Conservation (phyloP, 2,888 invertebrate species). For the Macrosoma leucophasiata region DNA sequence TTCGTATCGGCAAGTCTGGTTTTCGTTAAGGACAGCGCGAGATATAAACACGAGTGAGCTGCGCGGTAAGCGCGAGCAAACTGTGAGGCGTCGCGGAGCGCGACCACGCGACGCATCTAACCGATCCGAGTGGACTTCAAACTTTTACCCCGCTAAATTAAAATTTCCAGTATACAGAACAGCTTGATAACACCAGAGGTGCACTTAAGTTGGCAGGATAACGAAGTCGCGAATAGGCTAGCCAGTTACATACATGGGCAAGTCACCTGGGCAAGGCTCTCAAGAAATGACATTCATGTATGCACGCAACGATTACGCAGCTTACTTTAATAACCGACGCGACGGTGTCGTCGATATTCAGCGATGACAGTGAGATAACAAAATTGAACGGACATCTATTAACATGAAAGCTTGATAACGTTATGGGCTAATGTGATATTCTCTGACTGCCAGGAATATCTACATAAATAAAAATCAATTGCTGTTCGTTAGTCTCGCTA, state of each 20-base stretch:
- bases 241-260: conserved; percentile 59
- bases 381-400: conserved; percentile 26
- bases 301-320: conserved; percentile 49
- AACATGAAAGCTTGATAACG: conserved; percentile 3
- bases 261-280: conserved; percentile 59
- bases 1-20: conserved; percentile 50
- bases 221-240: conserved; percentile 60
- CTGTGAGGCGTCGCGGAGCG: conserved; percentile 54
- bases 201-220: conserved; percentile 49
- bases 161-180: conserved; percentile 35
- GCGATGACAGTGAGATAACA: conserved; percentile 31
- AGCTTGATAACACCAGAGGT: conserved; percentile 24
- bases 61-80: conserved; percentile 70
- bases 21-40: conserved; percentile 31
- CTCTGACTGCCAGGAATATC: no score
- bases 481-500: no score
- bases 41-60: conserved; percentile 55
- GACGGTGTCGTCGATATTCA: conserved; percentile 35
- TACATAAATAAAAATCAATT: no score
- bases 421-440: no score
- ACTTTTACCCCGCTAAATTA: conserved; percentile 63
- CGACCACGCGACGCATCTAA: conserved; percentile 56
- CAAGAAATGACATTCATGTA: conserved; percentile 54
- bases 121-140: conserved; percentile 58
- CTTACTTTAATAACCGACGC: conserved; percentile 33